These are phyloP conservation scores for Drosophila orena DNA, from an alignment of 1,140 invertebrate species.

Conservation along the genomic window DNA sequence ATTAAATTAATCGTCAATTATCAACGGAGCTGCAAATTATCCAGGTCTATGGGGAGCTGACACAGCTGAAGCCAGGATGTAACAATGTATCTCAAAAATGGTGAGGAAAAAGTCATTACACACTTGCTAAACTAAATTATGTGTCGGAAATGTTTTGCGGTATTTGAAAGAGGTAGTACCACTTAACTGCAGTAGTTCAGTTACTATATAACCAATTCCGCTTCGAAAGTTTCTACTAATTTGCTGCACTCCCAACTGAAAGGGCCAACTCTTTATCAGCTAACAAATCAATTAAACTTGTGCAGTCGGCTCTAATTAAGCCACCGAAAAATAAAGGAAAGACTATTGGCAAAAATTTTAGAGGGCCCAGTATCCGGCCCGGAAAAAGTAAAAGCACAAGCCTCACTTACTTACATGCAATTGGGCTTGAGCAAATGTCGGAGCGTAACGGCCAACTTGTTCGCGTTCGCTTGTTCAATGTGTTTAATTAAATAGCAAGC, in stretches of 20 bases:
- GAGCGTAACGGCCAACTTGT: constrained; percentile 38
- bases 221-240: neutral
- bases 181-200: neutral
- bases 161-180: neutral
- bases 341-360: constrained; percentile 63
- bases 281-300: constrained; percentile 75
- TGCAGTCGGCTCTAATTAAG: constrained; percentile 63
- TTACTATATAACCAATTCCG: neutral
- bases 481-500: constrained; percentile 85
- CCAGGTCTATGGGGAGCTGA: constrained; percentile 37
- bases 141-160: constrained; percentile 11
- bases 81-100: constrained; percentile 31
- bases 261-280: neutral
- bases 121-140: constrained; percentile 18
- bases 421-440: constrained; percentile 41
- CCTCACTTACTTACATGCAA: constrained; percentile 26
- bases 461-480: constrained; percentile 64
- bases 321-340: constrained; percentile 21
- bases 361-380: neutral
- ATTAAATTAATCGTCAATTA: constrained; percentile 84
- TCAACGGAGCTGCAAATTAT: constrained; percentile 66
- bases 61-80: constrained; percentile 34
- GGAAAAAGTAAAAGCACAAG: neutral
- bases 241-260: neutral
- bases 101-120: constrained; percentile 12